Base-by-base conservation (phyloP, 2,797 vertebrate genomes). In the Scleropages formosus region DNA sequence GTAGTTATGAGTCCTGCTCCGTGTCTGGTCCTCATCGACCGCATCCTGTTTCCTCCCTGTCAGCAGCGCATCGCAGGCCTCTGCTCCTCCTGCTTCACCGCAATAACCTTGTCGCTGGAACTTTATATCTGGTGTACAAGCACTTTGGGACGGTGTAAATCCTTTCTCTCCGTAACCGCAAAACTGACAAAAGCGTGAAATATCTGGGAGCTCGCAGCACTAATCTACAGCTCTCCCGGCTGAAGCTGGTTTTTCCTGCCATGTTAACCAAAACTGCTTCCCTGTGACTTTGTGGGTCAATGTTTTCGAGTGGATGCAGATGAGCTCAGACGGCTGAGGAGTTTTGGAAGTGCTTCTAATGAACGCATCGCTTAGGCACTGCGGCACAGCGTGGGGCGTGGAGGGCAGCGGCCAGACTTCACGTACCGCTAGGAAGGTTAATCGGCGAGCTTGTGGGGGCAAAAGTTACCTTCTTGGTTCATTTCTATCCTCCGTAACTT, bases 1-100 rank as follows among this genome's bases (percentile, higher is more conserved):
- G 68, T 72, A 60, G 18, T 77, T 72, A 51, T 72, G 20, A 64
- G 59, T 68, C 47, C 67, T 20, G 27, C 20, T 18, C 26, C 11
- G 26, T 59, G 39, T 68, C 47, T n/a, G n/a, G n/a, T n/a, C n/a
- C n/a, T n/a, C n/a, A n/a, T n/a, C n/a, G n/a, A n/a, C n/a, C n/a
- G n/a, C n/a, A n/a, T n/a, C n/a, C n/a, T n/a, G n/a, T n/a, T n/a
- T n/a, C 13, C 51, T 46, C 24, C 20, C 67, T 70, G 47, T 53
- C 44, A 18, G n/a, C n/a, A n/a, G n/a, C n/a, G n/a, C n/a, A n/a
- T n/a, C n/a, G n/a, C n/a, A n/a, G n/a, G n/a, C n/a, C n/a, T n/a
- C n/a, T n/a, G n/a, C n/a, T n/a, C n/a, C n/a, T n/a, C n/a, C n/a
- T 27, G 62, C 62, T 27, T 64, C 27, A 10, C 64, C 8, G 27